Base-by-base conservation (phyloP, 1,140 invertebrate genomes). In the Drosophila ogumai region DNA sequence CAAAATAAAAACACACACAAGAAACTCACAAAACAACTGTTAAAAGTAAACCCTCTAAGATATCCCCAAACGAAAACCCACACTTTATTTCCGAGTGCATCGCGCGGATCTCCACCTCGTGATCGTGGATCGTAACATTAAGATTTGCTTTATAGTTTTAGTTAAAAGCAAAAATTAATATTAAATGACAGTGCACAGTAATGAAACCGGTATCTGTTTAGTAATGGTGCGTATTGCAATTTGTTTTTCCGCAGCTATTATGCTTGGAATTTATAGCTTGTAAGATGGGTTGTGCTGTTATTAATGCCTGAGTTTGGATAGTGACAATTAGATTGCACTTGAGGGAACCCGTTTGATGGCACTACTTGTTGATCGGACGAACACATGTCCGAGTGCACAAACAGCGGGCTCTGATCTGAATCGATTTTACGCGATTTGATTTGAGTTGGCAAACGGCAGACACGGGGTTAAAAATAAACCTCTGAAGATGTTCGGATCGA, bases 111-210 rank as follows among this genome's bases (percentile, higher is more conserved):
- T 22, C 52, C 52, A 54, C 13, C 19, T 9, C 32, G 52, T 54
- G 34, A 38, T 54, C 52, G 57, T 68, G 61, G 59, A 76, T 71
- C 66, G 72, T 50, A 63, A 58, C 44, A 67, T 78, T 49, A 56
- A 77, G 64, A 69, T 73, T 69, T 74, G 64, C 79, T 80, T 87
- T 80, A 73, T 69, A 90, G 76, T 88, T 84, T 67, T 34, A 90
- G 47, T 88, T 80, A 58, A 76, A 80, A 88, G 47, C 65, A 78
- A 50, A 78, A 84, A 84, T 71, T 65, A 25, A 84, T 90, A 88
- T 92, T 92, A 92, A 92, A 92, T 92, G 91, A 92, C 91, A 92
- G 91, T 92, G 91, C 91, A 92, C 91, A 92, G 91, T 92, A 92
- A 92, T 92, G 91, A 92, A 81, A 91, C 75, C 88, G 91, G 91